A percentile compares a stretch with the other conserved stretches of the same genome.
Conservation (phyloP, 2,888 invertebrate genomes). For the Dasypogon diadema region DNA sequence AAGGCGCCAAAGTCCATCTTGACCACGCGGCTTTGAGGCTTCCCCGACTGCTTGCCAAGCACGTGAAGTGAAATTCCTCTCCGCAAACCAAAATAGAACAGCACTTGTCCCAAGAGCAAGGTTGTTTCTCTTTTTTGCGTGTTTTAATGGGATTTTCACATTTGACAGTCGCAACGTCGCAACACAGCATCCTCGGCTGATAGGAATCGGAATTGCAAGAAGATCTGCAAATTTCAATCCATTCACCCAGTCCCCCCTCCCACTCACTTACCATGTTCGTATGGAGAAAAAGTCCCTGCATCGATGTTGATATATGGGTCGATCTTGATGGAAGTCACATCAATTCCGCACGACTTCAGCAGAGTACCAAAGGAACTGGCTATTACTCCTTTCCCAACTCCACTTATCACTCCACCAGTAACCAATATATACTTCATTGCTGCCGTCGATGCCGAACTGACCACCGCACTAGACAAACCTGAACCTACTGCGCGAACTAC, state of each 20-base stretch:
- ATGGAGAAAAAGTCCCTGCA: slow-evolving; percentile 98
- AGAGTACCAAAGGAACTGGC: slow-evolving; percentile 96
- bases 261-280: slow-evolving; percentile 89
- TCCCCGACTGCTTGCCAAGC: no score
- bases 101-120: neutral
- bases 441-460: neutral
- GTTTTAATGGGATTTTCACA: neutral
- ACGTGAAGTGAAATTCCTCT: neutral
- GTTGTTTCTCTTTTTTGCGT: slow-evolving; percentile 24
- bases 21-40: neutral
- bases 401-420: slow-evolving; percentile 99
- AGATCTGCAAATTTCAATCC: neutral
- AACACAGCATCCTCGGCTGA: no score
- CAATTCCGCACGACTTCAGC: slow-evolving; percentile 93
- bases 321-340: slow-evolving; percentile 99
- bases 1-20: neutral
- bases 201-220: neutral
- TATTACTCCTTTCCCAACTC: slow-evolving; percentile 96
- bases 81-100: neutral
- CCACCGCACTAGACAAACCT: neutral
- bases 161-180: no score
- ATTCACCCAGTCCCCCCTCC: neutral
- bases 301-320: slow-evolving; percentile 99
- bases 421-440: slow-evolving; percentile 97
- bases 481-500: slow-evolving; percentile 3